Base-by-base conservation (phyloP, 2,888 invertebrate species). In the Drosophila antonietae region DNA sequence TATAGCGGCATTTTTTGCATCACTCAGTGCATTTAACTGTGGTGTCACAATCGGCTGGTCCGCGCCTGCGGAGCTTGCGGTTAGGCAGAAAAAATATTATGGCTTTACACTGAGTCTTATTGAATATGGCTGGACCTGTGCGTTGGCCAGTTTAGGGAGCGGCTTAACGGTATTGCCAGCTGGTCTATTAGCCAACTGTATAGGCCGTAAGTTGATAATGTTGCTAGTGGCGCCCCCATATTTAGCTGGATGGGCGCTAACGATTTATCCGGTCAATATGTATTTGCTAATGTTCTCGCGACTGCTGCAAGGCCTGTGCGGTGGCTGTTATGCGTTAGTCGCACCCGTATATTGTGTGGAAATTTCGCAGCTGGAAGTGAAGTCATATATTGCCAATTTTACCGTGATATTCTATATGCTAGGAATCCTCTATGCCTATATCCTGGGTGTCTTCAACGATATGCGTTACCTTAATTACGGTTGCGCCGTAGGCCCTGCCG, bases 261-360 rank as follows among this genome's bases (percentile, higher is more conserved):
- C 96, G 10, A 94, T 95, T 39, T 95, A 94, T 90, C 95, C 96
- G 0, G 95, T 96, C 8, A 95, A 95, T 12, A 33, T 81, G 20
- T 41, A 44, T 18, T 71, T 85, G 80, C 51, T 89, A 46, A 71
- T 75, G 46, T 9, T 61, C 7, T 88, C 79, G 5, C 76, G 89
- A 10, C 74, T 81, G 7, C 51, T 90, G 20, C 65, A 85, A 20
- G 89, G 89, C 31, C 10, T 88, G n/a, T 59, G 81, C 18, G 79
- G 77, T 44, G 97, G 97, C 18, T 95, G 96, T 0, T 96, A 96
- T 82, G 96, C 96, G 75, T 94, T 97, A 33, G 95, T 96, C 0
- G 96, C 95, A 0, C 97, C 97, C 0, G 94, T 97, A 44, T 97
- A 97, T 90, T 95, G 95, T 15, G 95, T 95, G 52, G 98, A 98